Percentiles rank a stretch among this genome's conserved stretches.
Evolutionary conservation across 1,140 invertebrate genomes (phyloP).

Genomic region (Scylla paramamosain): DNA sequence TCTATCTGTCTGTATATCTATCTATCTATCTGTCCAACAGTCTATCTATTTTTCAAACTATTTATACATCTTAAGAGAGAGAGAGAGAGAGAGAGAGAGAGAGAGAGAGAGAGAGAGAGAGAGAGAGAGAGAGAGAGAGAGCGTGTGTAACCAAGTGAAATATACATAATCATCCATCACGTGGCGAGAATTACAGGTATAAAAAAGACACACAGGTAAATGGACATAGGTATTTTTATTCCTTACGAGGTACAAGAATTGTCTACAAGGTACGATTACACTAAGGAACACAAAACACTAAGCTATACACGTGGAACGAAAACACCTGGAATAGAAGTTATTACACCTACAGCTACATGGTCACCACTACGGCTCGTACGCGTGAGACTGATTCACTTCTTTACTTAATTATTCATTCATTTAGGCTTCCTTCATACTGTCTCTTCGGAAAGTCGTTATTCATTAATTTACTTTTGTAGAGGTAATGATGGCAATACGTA

Average conservation of each 20-base stretch:
- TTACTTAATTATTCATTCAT: no score
- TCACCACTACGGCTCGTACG: no score
- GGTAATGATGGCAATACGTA: background rate
- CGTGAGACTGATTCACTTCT: no score
- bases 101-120: slow-evolving; percentile 23
- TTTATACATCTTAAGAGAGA: background rate
- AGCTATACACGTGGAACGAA: background rate
- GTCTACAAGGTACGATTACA: background rate
- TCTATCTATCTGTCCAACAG: background rate
- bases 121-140: slow-evolving; percentile 26
- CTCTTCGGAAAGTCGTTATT: no score
- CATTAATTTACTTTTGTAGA: no score
- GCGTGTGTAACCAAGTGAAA: background rate
- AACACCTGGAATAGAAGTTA: background rate
- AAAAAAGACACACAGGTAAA: no score
- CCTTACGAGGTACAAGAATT: background rate
- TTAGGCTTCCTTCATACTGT: no score
- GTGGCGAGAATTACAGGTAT: no score
- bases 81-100: slow-evolving; percentile 40
- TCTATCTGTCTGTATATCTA: background rate
- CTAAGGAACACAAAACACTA: background rate
- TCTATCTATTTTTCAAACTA: slow-evolving; percentile 38
- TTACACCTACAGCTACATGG: background rate
- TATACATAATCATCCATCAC: background rate
- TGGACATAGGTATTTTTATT: background rate